These are phyloP conservation scores for Rynchops niger DNA, from an alignment of 2,113 vertebrate species.

Conservation along the genomic window DNA sequence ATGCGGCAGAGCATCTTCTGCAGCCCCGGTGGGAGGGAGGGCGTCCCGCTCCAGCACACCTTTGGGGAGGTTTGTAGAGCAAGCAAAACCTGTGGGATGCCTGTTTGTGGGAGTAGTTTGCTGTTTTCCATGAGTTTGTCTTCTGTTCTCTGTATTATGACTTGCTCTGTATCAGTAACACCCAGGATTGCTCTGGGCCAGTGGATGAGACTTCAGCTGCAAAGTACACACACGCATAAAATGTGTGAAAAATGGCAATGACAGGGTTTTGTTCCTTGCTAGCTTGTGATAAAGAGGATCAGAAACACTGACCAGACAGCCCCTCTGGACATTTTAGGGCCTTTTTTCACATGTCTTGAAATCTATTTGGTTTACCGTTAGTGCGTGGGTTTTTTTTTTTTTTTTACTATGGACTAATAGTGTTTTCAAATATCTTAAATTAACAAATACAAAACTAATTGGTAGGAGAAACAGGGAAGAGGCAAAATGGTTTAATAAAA, in stretches of 20 bases:
- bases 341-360: neutral
- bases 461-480: neutral
- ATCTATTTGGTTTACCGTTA: neutral
- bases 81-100: neutral
- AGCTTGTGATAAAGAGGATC: neutral
- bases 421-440: neutral
- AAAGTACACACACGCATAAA: neutral
- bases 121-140: neutral
- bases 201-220: neutral
- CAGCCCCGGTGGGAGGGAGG: neutral
- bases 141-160: neutral
- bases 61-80: neutral
- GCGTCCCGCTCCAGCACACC: neutral
- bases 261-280: constrained; percentile 15
- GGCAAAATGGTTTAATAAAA: neutral
- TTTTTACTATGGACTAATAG: neutral
- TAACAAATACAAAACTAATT: neutral
- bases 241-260: neutral
- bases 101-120: neutral
- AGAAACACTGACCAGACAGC: constrained; percentile 3
- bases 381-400: neutral
- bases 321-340: neutral
- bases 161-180: constrained; percentile 5
- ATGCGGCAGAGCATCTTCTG: neutral
- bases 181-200: constrained; percentile 25